Evolutionary conservation across 2,113 vertebrate species (phyloP).

Genomic region (Lophotis ruficrista): DNA sequence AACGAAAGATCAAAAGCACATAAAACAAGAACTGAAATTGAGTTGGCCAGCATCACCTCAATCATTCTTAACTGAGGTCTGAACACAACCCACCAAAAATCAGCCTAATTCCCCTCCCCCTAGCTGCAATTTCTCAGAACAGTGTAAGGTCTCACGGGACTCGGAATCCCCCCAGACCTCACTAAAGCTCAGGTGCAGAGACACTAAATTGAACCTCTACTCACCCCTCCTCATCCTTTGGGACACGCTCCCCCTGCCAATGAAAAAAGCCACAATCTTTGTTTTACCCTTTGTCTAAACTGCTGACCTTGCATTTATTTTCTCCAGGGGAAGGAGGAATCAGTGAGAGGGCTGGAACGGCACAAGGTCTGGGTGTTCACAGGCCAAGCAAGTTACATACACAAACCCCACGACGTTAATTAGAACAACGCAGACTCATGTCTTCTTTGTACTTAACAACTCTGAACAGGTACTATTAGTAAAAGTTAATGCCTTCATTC

Average conservation of each 20-base stretch:
- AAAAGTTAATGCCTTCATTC: neutral
- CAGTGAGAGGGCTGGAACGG: rapidly evolving
- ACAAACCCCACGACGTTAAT: rapidly evolving
- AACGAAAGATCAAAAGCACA: neutral
- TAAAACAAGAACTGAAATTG: rapidly evolving
- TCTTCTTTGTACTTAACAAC: neutral
- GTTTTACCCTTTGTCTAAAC: neutral
- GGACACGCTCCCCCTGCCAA: rapidly evolving
- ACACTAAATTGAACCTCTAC: rapidly evolving
- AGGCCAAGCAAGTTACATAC: rapidly evolving
- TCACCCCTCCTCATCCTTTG: rapidly evolving
- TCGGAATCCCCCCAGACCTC: rapidly evolving
- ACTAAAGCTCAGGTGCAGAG: too few relatives aligned
- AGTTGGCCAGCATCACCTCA: too few relatives aligned
- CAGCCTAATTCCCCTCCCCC: neutral
- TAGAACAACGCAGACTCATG: rapidly evolving
- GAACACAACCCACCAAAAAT: neutral
- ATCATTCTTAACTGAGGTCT: neutral
- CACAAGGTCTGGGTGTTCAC: neutral
- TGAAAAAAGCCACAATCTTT: neutral
- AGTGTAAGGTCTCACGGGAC: rapidly evolving
- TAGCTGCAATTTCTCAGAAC: neutral
- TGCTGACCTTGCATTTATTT: rapidly evolving
- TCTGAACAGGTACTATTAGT: too few relatives aligned
- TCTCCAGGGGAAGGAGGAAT: rapidly evolving